Conservation (phyloP, 2,797 vertebrate species). For the Chloroceryle amazona region DNA sequence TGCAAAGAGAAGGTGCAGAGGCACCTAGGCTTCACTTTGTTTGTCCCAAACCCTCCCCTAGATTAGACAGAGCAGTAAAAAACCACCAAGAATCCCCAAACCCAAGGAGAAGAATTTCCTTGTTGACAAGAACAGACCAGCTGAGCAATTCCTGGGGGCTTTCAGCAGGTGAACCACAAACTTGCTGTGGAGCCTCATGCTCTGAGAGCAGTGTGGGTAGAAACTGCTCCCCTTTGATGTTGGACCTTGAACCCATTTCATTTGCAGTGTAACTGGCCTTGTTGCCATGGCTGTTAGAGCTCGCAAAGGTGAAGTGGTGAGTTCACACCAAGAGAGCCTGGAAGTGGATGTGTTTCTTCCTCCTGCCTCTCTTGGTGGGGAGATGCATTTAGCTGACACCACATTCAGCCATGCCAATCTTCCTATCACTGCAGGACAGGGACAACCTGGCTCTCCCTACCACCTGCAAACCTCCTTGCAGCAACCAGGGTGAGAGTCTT, state of each 20-base stretch:
- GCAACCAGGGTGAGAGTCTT: not conserved
- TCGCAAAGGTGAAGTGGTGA: not conserved
- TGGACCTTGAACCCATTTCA: not conserved
- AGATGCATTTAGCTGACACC: not conserved
- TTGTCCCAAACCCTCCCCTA: not conserved
- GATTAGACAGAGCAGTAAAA: not conserved
- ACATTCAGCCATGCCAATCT: fast-evolving
- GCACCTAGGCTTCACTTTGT: not conserved
- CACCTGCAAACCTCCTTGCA: not conserved
- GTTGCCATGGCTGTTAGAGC: conserved; percentile 15
- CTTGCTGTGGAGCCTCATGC: fast-evolving
- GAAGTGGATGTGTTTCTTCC: not conserved
- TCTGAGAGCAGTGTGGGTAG: not conserved
- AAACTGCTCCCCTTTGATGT: not conserved
- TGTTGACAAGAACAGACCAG: not conserved
- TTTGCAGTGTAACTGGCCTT: not conserved
- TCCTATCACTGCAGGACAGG: fast-evolving
- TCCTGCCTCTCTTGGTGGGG: not conserved
- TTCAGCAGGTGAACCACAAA: not conserved
- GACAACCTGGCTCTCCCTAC: not conserved
- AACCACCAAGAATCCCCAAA: not conserved
- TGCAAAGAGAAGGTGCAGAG: not conserved
- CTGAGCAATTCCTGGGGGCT: not conserved
- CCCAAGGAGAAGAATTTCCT: not conserved
- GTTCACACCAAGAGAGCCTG: not conserved